These are phyloP conservation scores for Mormyrus hasselquistii DNA, from an alignment of 2,797 vertebrate genomes.

Conservation along the genomic window DNA sequence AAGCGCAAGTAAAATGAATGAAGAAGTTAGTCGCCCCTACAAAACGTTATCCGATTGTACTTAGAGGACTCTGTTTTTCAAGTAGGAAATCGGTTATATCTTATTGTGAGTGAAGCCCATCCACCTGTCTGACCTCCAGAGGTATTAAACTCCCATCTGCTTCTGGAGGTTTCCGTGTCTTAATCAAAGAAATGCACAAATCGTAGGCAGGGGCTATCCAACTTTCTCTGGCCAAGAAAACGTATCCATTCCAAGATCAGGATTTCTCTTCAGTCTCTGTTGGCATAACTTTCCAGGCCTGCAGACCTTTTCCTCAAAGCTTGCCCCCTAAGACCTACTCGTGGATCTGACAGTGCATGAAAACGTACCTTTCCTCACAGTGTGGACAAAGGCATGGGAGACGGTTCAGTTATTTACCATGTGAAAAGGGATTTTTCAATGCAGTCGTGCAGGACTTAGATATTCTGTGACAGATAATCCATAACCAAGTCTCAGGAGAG, in stretches of 20 bases:
- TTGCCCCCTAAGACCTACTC: background rate
- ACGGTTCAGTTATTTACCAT: constrained; percentile 18
- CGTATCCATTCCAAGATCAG: background rate
- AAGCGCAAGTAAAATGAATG: background rate
- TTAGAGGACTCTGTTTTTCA: background rate
- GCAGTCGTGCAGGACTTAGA: background rate
- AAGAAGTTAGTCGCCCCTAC: background rate
- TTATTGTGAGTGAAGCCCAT: background rate
- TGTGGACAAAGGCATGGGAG: background rate
- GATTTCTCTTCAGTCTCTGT: background rate
- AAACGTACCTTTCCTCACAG: constrained; percentile 6
- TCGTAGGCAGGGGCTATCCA: too few relatives aligned
- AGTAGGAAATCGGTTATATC: background rate
- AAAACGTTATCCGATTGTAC: background rate
- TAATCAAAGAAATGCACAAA: background rate
- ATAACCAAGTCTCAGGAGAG: background rate
- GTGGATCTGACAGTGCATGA: background rate
- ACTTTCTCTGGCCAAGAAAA: background rate
- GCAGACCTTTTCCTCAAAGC: background rate
- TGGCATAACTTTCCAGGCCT: background rate
- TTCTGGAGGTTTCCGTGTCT: background rate
- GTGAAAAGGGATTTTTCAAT: constrained; percentile 10
- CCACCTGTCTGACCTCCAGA: background rate
- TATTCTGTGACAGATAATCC: constrained; percentile 9
- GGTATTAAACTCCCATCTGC: background rate